Evolutionary conservation across 2,888 invertebrate species (phyloP), one percentile per base, ranked within the genome.

Genomic region (Germaria angustata): DNA sequence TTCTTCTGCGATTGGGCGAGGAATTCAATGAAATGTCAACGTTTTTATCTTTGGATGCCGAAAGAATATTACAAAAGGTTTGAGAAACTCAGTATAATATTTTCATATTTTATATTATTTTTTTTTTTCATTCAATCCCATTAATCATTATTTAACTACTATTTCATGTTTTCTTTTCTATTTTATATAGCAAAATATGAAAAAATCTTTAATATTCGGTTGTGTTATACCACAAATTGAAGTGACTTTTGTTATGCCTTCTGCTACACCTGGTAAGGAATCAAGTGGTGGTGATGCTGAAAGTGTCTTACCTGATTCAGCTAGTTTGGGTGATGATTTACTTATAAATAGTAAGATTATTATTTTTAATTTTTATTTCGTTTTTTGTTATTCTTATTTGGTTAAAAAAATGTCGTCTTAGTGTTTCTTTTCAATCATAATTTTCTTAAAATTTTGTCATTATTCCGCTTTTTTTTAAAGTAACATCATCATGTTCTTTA

Each of bases 211-310:
- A 85, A 94, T 95, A 32, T 91, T 96, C 69, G 97, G 96, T 3
- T 93, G 96, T 80, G 93, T 96, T 84, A 93, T 97, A 78, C 97
- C 97, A 15, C 97, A 97, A 88, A 93, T 96, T 53, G 98, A 98
- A 91, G 92, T 98, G 77, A 97, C 97, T 0, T 93, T 98, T 86
- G 95, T 98, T 81, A 95, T 97, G 93, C 96, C 97, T 39, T 94
- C 96, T 80, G 95, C 93, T 90, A 95, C 95, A 87, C 95, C 96
- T 46, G 96, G 96, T 8, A 96, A 96, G 90, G 96, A 96, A 92
- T 96, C 96, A 81, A 96, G 96, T 72, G 94, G 94, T 79, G 94
- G 95, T 72, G 97, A 97, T 91, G 93, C 95, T 84, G 97, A 97
- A 92, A 96, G 96, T 84, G 95, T 96, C 44, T 93, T 96, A 41